A percentile compares a stretch with the other conserved stretches of the same genome.
Conservation (phyloP, 2,888 invertebrate species). For the Protodeltote pygarga region DNA sequence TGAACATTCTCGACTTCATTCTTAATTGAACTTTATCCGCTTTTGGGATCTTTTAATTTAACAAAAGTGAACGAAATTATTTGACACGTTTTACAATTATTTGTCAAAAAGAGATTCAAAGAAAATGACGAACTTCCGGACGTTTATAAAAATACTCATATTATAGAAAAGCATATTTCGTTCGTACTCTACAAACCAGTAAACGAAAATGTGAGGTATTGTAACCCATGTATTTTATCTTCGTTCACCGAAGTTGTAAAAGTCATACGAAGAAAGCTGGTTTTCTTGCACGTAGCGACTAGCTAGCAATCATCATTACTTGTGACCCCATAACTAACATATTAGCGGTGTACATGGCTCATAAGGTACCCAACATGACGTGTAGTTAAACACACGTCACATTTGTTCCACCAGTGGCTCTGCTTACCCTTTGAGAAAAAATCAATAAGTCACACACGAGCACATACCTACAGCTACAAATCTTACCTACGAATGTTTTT, state of each 20-base stretch:
- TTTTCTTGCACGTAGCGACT: constrained; percentile 38
- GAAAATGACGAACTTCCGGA: too few species aligned
- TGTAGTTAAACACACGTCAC: constrained; percentile 28
- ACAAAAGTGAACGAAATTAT: constrained; percentile 4
- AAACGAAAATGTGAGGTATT: constrained; percentile 16
- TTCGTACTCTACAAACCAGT: constrained; percentile 5
- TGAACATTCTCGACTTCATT: constrained; percentile 10
- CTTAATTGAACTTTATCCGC: constrained; percentile 7
- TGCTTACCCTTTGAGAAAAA: constrained; percentile 31
- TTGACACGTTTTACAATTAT: neutral
- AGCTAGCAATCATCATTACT: constrained; percentile 43
- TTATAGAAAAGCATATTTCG: too few species aligned
- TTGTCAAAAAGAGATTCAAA: constrained; percentile 1
- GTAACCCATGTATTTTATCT: constrained; percentile 10
- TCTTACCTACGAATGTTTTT: constrained; percentile 25
- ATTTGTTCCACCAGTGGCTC: constrained; percentile 34
- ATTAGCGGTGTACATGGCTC: constrained; percentile 34
- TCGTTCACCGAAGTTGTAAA: constrained; percentile 41
- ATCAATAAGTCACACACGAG: constrained; percentile 29
- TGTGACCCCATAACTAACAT: constrained; percentile 44
- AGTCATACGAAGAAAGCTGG: constrained; percentile 41
- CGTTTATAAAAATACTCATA: too few species aligned
- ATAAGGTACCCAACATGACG: constrained; percentile 35
- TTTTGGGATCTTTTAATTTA: neutral
- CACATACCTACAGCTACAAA: constrained; percentile 14